phyloP scores from a whole-genome alignment of 2,888 invertebrate species.

The Trichopoda pennipes region DNA sequence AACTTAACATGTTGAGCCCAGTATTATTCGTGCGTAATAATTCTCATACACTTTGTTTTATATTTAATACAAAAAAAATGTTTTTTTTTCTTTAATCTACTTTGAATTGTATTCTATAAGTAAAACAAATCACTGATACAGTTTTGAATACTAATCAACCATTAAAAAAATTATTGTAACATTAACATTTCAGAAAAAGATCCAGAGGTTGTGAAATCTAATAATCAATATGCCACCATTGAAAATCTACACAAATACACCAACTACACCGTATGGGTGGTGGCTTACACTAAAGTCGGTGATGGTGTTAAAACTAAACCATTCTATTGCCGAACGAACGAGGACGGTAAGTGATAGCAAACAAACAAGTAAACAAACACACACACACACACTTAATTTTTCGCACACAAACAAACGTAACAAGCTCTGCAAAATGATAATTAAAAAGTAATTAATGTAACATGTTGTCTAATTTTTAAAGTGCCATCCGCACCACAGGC shows the following conservation, averaged over 20 bases:
- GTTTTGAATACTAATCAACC: not conserved
- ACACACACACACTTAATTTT: not conserved
- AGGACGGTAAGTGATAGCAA: conserved; percentile 86
- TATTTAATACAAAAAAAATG: too few relatives aligned
- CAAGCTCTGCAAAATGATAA: not conserved
- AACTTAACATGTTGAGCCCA: too few relatives aligned
- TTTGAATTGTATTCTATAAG: too few relatives aligned
- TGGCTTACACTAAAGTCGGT: conserved; percentile 93
- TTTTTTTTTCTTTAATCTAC: too few relatives aligned
- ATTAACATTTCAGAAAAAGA: conserved; percentile 84
- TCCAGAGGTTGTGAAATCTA: conserved; percentile 87
- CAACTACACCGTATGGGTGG: conserved; percentile 94
- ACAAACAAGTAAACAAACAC: not conserved
- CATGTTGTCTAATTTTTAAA: conserved; percentile 76
- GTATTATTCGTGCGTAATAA: too few relatives aligned
- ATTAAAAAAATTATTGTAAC: too few relatives aligned
- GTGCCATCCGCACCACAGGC: conserved; percentile 94
- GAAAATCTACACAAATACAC: conserved; percentile 91
- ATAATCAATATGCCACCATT: conserved; percentile 82
- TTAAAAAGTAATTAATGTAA: conserved; percentile 34
- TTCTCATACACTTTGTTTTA: too few relatives aligned
- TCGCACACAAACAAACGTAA: not conserved
- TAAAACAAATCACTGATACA: not conserved
- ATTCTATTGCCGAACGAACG: conserved; percentile 92
- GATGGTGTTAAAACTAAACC: conserved; percentile 93